Evolutionary conservation across 2,888 invertebrate genomes (phyloP).

Genomic region (Zygothrica quintamaculata): DNA sequence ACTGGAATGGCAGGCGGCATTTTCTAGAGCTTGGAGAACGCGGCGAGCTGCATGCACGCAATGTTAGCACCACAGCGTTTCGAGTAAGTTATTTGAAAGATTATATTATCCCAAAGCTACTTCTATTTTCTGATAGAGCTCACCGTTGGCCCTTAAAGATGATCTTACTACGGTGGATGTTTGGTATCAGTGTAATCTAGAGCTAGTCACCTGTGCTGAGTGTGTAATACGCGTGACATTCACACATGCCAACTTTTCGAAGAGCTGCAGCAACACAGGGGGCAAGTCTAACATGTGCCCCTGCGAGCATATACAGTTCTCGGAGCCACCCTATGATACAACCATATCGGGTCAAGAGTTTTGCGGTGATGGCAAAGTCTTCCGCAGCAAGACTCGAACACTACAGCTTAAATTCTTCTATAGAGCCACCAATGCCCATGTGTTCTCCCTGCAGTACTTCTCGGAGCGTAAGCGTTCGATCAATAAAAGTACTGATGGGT

Average conservation of each 20-base stretch:
- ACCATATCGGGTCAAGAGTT: slow-evolving; percentile 86
- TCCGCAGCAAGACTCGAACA: slow-evolving; percentile 87
- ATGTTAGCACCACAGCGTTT: slow-evolving; percentile 83
- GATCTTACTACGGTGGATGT: slow-evolving; percentile 74
- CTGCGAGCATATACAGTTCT: slow-evolving; percentile 88
- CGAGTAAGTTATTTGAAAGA: slow-evolving; percentile 72
- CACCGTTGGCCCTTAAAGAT: slow-evolving; percentile 70
- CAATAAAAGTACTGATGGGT: too few relatives aligned
- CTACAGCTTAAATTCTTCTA: slow-evolving; percentile 87
- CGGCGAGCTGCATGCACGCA: slow-evolving; percentile 83
- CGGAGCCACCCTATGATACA: slow-evolving; percentile 88
- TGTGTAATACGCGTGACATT: slow-evolving; percentile 86
- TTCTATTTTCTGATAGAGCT: slow-evolving; percentile 42
- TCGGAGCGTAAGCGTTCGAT: slow-evolving; percentile 86
- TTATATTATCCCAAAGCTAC: not conserved
- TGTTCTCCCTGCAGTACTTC: slow-evolving; percentile 88
- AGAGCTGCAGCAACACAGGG: slow-evolving; percentile 79
- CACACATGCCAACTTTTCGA: slow-evolving; percentile 83
- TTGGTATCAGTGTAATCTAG: slow-evolving; percentile 87
- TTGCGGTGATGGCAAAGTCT: slow-evolving; percentile 86
- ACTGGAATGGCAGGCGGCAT: slow-evolving; percentile 84
- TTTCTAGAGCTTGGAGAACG: slow-evolving; percentile 84
- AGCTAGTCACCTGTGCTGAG: slow-evolving; percentile 89
- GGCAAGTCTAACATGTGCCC: slow-evolving; percentile 83
- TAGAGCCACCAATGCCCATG: slow-evolving; percentile 86